Evolutionary conservation across 2,888 invertebrate species (phyloP), one percentile per base, ranked within the genome.

Genomic region (Trichogramma dendrolimi): DNA sequence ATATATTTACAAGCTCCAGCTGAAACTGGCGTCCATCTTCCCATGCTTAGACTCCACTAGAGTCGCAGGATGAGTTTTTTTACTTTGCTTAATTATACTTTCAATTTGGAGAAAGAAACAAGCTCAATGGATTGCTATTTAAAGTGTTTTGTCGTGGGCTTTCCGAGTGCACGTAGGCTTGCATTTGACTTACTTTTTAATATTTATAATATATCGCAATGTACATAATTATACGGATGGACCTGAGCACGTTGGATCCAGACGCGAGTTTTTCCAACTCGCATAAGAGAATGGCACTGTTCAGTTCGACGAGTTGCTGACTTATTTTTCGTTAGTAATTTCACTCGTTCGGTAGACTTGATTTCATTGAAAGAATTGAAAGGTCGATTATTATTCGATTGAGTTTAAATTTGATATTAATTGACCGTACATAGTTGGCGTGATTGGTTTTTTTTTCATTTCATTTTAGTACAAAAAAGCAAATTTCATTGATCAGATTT

Each of bases 271-370:
- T 65, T 60, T 63, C 27, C 67, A 62, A 59, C 61, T 58, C 65
- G 62, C 64, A 2, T 27, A 27, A 27, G 67, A 69, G 63, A 72
- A 72, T 72, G 71, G 71, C 71, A 72, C 71, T 68, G 67, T 64
- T 67, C 67, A 65, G 64, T 67, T 65, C 56, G 65, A 68, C 63
- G 61, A 65, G 60, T 63, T 61, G 63, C 27, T 27, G 27, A 27
- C 27, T 27, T 27, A 27, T 27, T 27, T 27, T 27, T 27, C 27
- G 27, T 27, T 27, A 27, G 27, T 27, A 27, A 27, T 27, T 27
- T 27, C 27, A 27, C 27, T 27, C 27, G 27, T 27, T 27, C 27
- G 27, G 27, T 27, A 27, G 27, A 27, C 27, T 27, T 27, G 27
- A 27, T 27, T 27, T 27, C 27, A 27, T 27, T 27, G 27, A 27